These are phyloP conservation scores for Acronicta psi DNA, from an alignment of 2,888 invertebrate species.

Conservation along the genomic window DNA sequence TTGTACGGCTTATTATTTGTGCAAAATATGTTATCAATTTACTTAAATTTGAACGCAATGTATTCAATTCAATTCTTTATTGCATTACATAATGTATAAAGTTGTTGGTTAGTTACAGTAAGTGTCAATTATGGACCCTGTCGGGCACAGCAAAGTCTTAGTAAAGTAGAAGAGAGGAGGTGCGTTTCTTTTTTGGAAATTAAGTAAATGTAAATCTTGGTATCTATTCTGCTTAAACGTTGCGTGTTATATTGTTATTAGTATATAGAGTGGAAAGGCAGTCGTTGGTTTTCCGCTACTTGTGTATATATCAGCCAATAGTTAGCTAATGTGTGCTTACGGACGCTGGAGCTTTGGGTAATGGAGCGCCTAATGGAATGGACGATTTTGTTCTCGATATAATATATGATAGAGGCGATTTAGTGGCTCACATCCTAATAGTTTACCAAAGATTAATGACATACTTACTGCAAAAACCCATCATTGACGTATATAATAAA, in stretches of 20 bases:
- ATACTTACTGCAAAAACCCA: not conserved
- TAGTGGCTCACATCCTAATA: slow-evolving; percentile 25
- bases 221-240: not conserved
- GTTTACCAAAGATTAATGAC: slow-evolving; percentile 29
- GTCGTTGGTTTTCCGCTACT: slow-evolving; percentile 5
- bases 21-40: too few relatives aligned
- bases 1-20: too few relatives aligned
- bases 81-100: too few relatives aligned
- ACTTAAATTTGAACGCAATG: too few relatives aligned
- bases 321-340: slow-evolving; percentile 49
- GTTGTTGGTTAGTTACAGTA: too few relatives aligned
- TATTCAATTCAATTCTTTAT: too few relatives aligned
- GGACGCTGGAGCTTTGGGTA: slow-evolving; percentile 25
- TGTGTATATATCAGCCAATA: slow-evolving; percentile 8
- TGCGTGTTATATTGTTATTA: not conserved
- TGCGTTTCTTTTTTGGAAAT: too few relatives aligned
- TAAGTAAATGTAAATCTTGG: too few relatives aligned
- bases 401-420: slow-evolving; percentile 35
- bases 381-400: slow-evolving; percentile 38
- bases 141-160: too few relatives aligned
- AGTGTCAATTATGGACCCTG: too few relatives aligned
- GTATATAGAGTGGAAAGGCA: not conserved
- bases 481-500: not conserved
- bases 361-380: slow-evolving; percentile 55
- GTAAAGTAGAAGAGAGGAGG: too few relatives aligned